Percentiles rank a stretch among this genome's conserved stretches.
Conservation (phyloP, 2,113 vertebrate genomes). For the Castor canadensis region DNA sequence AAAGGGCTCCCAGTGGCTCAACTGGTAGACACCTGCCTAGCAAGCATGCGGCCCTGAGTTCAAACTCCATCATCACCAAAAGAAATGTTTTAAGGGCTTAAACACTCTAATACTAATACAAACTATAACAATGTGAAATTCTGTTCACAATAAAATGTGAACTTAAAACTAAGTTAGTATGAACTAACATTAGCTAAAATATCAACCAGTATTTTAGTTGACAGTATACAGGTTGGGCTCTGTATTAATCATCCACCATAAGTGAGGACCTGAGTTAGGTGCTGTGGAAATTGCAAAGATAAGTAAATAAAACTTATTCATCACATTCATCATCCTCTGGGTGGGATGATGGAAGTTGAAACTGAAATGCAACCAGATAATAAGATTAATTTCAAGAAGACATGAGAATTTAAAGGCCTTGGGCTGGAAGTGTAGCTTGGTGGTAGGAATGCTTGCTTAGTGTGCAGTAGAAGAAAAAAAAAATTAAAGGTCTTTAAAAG, state of each 20-base stretch:
- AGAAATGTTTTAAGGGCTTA: no score
- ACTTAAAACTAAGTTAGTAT: neutral
- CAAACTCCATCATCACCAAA: no score
- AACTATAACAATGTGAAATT: conserved; percentile 7
- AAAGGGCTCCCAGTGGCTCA: no score
- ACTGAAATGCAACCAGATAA: neutral
- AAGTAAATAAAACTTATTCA: neutral
- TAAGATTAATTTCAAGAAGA: neutral
- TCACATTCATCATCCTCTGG: neutral
- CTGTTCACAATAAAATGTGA: neutral
- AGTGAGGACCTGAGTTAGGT: neutral
- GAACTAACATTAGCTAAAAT: neutral
- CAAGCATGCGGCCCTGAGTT: no score
- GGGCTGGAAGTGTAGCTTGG: no score
- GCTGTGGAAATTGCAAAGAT: neutral
- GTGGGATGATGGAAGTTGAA: neutral
- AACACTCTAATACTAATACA: neutral
- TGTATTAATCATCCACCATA: neutral
- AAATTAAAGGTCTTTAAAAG: neutral
- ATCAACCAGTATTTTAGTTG: neutral
- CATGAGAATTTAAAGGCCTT: neutral
- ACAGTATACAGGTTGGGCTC: neutral
- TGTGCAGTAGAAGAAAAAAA: neutral
- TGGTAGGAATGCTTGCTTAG: neutral
- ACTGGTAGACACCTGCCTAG: no score